phyloP scores from a whole-genome alignment of 2,113 vertebrate genomes.

The Lethenteron reissneri region DNA sequence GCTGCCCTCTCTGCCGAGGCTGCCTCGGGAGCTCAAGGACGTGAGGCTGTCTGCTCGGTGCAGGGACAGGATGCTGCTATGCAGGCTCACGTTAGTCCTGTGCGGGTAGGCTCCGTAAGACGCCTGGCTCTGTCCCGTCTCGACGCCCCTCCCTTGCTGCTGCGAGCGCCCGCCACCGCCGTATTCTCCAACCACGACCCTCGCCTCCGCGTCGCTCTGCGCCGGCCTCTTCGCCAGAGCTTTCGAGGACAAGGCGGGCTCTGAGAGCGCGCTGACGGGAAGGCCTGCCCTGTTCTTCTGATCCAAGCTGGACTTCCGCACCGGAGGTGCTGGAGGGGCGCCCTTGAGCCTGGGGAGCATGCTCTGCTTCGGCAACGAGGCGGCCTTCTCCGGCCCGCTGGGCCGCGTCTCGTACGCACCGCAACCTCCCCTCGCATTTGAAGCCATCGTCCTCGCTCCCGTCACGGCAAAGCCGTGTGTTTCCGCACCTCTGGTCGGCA shows the following conservation, averaged over 20 bases:
- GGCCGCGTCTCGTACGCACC: too few species aligned
- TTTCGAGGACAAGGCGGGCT: not conserved
- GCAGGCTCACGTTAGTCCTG: conserved; percentile 1
- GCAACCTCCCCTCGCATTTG: too few species aligned
- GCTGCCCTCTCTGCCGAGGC: conserved; percentile 43
- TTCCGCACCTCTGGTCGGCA: too few species aligned
- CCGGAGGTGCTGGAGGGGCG: conserved; percentile 59
- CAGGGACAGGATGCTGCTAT: conserved; percentile 28
- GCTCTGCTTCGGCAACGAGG: too few species aligned
- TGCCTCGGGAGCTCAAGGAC: conserved; percentile 37
- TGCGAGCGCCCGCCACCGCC: too few species aligned
- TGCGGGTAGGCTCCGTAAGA: too few species aligned
- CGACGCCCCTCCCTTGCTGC: too few species aligned
- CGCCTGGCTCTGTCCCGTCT: too few species aligned
- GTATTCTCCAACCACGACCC: too few species aligned
- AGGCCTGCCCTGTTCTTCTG: conserved; percentile 73
- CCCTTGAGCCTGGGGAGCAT: conserved; percentile 38
- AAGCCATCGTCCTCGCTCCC: too few species aligned
- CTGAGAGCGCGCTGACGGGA: not conserved
- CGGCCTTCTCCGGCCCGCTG: too few species aligned
- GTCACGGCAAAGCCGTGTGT: too few species aligned
- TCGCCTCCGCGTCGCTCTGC: not conserved
- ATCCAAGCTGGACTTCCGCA: conserved; percentile 85
- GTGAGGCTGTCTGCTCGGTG: conserved; percentile 64
- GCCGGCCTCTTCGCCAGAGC: not conserved